Evolutionary conservation across 2,113 vertebrate genomes (phyloP), one percentile per base, ranked within the genome.

Genomic region (Mirounga angustirostris): DNA sequence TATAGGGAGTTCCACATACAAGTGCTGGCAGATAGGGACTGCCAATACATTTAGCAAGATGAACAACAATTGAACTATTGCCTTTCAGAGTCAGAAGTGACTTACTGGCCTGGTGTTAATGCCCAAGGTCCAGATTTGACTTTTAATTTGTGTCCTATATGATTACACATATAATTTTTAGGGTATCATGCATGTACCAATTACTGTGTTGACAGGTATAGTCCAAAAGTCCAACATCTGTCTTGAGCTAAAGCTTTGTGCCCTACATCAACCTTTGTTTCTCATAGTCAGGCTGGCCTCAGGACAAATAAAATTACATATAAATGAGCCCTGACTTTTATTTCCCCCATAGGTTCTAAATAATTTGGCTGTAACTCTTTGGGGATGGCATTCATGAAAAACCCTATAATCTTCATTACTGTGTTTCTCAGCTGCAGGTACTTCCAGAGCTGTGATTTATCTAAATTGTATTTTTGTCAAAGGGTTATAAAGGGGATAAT

Each of bases 251-350:
- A 94, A 86, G 7, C 21, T 93, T 67, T 94, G 24, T 71, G 36
- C 21, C 24, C 8, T 76, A 40, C 26, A 91, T 67, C 89, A 96
- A 24, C 10, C 89, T 98, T 97, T 94, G 18, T 87, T 97, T 97
- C 59, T 97, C 71, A 59, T 13, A 98, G 63, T 76, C 81, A 97
- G 81, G 67, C 89, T 69, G 26, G 30, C n/a, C 43, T 96, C 63
- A 21, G 94, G 61, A 97, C 80, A 98, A 98, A 95, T 67, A 95
- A 97, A 96, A 97, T 97, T 95, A 94, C 95, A 97, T 83, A 94
- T 94, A 95, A 80, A 96, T 94, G 65, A 15, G 96, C 2, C 78
- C 81, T 81, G 46, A 69, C 86, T 95, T 98, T 98, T 97, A 98
- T 96, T 97, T 97, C 85, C 71, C 46, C 63, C 2, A 83, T 2